phyloP scores from a whole-genome alignment of 2,797 vertebrate species.

The Carduelis carduelis region DNA sequence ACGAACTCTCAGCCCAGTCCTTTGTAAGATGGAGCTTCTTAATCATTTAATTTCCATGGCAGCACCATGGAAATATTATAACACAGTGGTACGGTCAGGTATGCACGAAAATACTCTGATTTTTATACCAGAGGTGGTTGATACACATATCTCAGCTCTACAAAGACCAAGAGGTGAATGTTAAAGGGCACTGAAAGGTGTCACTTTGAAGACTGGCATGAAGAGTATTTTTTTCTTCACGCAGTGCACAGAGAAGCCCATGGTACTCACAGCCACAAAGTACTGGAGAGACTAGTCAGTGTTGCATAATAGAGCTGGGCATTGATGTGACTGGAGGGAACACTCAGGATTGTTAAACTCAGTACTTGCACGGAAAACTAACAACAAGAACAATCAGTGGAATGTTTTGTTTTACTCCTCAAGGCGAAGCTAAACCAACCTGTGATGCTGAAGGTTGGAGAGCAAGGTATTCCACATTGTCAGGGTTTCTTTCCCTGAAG shows the following conservation, averaged over 20 bases:
- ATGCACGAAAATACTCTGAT: not conserved
- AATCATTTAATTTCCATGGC: slow-evolving; percentile 26
- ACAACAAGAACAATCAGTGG: not conserved
- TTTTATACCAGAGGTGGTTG: fast-evolving
- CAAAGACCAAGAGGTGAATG: not conserved
- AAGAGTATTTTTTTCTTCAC: not conserved
- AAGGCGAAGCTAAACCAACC: not conserved
- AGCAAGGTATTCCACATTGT: not conserved
- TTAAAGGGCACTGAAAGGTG: not conserved
- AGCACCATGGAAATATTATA: not conserved
- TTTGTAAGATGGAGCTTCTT: slow-evolving; percentile 9
- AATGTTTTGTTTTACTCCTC: not conserved
- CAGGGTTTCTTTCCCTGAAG: not conserved
- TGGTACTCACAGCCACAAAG: not conserved
- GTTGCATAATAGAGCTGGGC: not conserved
- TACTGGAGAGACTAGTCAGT: not conserved
- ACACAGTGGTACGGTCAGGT: not conserved
- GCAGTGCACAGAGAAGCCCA: not conserved
- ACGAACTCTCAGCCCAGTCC: not conserved
- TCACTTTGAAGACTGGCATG: not conserved
- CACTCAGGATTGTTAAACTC: not conserved
- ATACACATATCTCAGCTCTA: not conserved
- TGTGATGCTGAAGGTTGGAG: not conserved
- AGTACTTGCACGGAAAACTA: not conserved
- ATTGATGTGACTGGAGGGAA: not conserved